Conservation (phyloP, 2,888 invertebrate species). For the Lasioglossum morio region DNA sequence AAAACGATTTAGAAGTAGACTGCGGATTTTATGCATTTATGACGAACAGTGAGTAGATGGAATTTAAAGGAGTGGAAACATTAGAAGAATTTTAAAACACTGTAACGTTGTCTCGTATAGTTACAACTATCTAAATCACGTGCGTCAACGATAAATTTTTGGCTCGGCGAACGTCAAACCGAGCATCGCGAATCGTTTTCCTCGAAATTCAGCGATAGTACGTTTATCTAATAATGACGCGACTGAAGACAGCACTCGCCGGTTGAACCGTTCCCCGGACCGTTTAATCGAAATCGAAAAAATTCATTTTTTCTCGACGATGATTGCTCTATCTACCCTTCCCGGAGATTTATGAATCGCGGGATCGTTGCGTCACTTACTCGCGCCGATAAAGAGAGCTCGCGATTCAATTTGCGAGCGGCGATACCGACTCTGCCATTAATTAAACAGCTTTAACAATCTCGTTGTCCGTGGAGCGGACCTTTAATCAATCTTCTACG, state of each 20-base stretch:
- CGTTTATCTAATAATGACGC: slow-evolving; percentile 61
- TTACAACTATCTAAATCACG: not conserved
- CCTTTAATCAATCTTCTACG: not conserved
- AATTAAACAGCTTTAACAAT: slow-evolving; percentile 1
- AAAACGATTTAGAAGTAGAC: not conserved
- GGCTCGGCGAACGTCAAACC: not conserved
- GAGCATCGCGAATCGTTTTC: slow-evolving; percentile 20
- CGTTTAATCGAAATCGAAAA: slow-evolving; percentile 49
- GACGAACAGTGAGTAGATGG: not conserved
- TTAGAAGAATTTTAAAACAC: no score
- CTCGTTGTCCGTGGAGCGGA: not conserved
- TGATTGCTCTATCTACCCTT: slow-evolving; percentile 48
- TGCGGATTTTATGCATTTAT: not conserved
- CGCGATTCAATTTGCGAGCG: slow-evolving; percentile 34
- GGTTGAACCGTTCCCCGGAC: slow-evolving; percentile 23
- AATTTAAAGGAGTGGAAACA: not conserved
- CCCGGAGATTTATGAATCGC: slow-evolving; percentile 53
- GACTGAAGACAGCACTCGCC: slow-evolving; percentile 50
- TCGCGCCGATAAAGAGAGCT: slow-evolving; percentile 29
- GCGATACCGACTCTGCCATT: slow-evolving; percentile 4
- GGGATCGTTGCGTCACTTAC: slow-evolving; percentile 39
- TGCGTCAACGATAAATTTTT: slow-evolving; percentile 6
- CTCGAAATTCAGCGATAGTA: slow-evolving; percentile 56
- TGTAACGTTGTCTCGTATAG: not conserved
- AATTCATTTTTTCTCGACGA: slow-evolving; percentile 33